Percentiles rank a stretch among this genome's conserved stretches.
Conservation (phyloP, 2,113 vertebrate species). For the Dromiciops gliroides region DNA sequence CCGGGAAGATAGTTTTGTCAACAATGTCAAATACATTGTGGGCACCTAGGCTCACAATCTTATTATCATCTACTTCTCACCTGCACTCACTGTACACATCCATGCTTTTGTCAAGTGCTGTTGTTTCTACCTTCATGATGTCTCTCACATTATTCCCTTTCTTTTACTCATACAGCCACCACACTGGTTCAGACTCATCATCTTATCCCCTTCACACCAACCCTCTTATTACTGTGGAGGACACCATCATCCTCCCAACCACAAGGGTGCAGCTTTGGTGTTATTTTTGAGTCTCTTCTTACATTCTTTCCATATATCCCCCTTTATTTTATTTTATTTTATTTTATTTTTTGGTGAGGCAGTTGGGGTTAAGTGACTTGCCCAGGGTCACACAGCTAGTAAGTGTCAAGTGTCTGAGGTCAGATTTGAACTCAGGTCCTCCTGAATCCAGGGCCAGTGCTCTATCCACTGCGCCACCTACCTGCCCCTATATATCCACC, state of each 20-base stretch:
- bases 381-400: too few relatives aligned
- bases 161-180: background rate
- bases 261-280: background rate
- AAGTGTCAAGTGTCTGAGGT: too few relatives aligned
- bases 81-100: background rate
- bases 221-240: background rate
- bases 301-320: background rate
- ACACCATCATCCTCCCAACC: background rate
- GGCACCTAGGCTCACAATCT: background rate
- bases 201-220: background rate
- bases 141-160: background rate
- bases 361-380: too few relatives aligned
- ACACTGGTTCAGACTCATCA: background rate
- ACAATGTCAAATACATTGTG: background rate
- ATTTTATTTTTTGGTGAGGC: too few relatives aligned
- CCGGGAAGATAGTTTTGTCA: background rate
- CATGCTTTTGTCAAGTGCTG: background rate
- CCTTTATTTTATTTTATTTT: too few relatives aligned
- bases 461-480: too few relatives aligned
- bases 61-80: background rate
- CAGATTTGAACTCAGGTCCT: too few relatives aligned
- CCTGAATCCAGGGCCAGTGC: too few relatives aligned
- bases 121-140: background rate
- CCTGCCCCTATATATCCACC: too few relatives aligned
- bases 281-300: background rate